phyloP scores from a whole-genome alignment of 1,140 invertebrate genomes.

The Bombus polaris region DNA sequence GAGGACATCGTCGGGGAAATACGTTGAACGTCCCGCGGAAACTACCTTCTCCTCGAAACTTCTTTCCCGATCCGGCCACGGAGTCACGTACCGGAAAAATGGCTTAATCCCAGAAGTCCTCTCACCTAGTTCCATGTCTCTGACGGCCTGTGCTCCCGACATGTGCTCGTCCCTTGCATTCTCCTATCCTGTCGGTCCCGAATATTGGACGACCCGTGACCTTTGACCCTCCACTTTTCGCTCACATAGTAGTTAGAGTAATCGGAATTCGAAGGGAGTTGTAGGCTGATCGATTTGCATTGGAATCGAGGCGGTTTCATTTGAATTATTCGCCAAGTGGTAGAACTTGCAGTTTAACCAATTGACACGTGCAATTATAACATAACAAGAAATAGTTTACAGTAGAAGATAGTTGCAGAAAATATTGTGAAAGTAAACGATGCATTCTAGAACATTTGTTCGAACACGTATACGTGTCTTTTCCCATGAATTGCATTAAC shows the following conservation, averaged over 20 bases:
- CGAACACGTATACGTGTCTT: too few relatives aligned
- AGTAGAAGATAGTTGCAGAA: too few relatives aligned
- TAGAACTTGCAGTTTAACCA: too few relatives aligned
- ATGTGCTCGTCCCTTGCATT: slow-evolving; percentile 53
- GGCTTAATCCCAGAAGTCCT: slow-evolving; percentile 69
- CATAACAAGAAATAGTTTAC: too few relatives aligned
- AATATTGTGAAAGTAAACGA: too few relatives aligned
- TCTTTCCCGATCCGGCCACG: slow-evolving; percentile 59
- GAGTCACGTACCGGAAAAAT: slow-evolving; percentile 70
- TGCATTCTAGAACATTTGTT: too few relatives aligned
- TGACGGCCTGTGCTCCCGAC: slow-evolving; percentile 49
- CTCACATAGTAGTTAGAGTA: slow-evolving; percentile 1
- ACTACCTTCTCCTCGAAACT: slow-evolving; percentile 33
- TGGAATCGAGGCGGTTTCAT: not conserved
- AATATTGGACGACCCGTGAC: slow-evolving; percentile 48
- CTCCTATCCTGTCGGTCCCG: slow-evolving; percentile 40
- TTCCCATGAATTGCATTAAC: too few relatives aligned
- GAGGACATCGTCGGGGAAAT: slow-evolving; percentile 57
- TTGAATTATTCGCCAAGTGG: not conserved
- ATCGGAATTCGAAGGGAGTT: not conserved
- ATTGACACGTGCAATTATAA: too few relatives aligned
- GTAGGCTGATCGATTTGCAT: not conserved
- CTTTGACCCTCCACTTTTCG: not conserved
- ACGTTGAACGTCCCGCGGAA: slow-evolving; percentile 45
- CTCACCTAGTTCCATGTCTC: slow-evolving; percentile 60